A percentile compares a stretch with the other conserved stretches of the same genome.
Conservation (phyloP, 1,140 invertebrate species). For the Nebria ingens region DNA sequence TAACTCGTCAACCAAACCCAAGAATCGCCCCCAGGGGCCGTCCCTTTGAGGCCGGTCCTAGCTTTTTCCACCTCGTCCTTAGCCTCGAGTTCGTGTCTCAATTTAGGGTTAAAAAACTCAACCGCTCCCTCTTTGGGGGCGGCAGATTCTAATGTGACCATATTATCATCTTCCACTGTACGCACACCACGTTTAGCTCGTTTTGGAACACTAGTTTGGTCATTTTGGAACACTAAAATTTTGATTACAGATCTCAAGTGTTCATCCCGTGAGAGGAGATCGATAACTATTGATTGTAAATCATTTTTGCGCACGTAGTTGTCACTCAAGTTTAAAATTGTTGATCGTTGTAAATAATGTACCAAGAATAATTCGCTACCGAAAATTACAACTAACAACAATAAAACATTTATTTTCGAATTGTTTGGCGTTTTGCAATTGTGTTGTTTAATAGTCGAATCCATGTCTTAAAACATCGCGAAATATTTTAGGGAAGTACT, state of each 20-base stretch:
- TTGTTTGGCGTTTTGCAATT: too few species aligned
- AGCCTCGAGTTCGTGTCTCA: conserved; percentile 48
- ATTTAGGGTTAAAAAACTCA: conserved; percentile 57
- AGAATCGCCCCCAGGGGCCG: conserved; percentile 51
- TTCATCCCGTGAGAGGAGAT: conserved; percentile 25
- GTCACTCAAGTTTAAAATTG: conserved; percentile 27
- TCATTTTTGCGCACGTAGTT: conserved; percentile 25
- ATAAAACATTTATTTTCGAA: too few species aligned
- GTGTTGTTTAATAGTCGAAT: too few species aligned
- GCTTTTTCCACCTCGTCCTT: conserved; percentile 47
- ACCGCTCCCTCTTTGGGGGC: conserved; percentile 38
- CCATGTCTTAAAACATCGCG: too few species aligned
- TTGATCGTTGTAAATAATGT: conserved; percentile 31
- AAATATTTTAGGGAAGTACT: too few species aligned
- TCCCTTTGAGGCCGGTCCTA: conserved; percentile 43
- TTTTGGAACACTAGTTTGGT: background rate
- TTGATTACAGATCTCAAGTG: conserved; percentile 22
- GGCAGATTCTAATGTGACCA: conserved; percentile 15
- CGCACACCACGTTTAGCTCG: conserved; percentile 21
- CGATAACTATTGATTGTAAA: conserved; percentile 23
- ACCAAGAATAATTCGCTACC: conserved; percentile 30
- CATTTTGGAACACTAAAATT: conserved; percentile 11
- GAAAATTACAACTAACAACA: conserved; percentile 30
- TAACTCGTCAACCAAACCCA: conserved; percentile 72
- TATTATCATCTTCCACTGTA: conserved; percentile 25